A percentile compares a stretch with the other conserved stretches of the same genome.
phyloP scores from a whole-genome alignment of 2,113 vertebrate species.

The Tyrannus savana region DNA sequence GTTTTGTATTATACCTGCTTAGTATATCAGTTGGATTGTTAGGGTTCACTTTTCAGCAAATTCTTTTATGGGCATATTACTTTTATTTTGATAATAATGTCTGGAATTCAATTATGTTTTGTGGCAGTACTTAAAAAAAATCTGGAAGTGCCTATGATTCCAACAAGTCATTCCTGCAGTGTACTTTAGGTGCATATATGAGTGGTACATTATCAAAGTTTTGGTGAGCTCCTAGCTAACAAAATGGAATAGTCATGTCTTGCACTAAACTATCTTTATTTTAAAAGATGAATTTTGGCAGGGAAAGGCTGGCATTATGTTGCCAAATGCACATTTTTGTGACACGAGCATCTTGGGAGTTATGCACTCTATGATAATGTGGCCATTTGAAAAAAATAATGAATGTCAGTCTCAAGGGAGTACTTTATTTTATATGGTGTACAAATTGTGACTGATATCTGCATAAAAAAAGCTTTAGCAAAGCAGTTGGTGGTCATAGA shows the following conservation, averaged over 20 bases:
- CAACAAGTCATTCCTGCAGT: neutral
- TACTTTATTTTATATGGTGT: neutral
- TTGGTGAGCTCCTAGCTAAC: neutral
- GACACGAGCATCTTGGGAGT: neutral
- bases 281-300: neutral
- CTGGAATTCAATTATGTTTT: neutral
- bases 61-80: neutral
- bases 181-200: neutral
- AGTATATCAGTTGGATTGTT: neutral
- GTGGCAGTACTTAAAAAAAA: neutral
- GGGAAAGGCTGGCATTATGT: neutral
- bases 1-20: neutral
- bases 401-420: neutral
- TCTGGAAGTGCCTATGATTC: neutral
- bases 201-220: neutral
- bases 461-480: neutral
- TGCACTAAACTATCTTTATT: neutral
- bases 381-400: neutral
- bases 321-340: neutral
- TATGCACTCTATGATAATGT: neutral
- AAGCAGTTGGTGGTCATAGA: neutral
- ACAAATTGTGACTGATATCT: neutral
- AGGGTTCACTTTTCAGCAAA: neutral
- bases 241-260: neutral
- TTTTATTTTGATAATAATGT: neutral